Conservation (phyloP, 2,888 invertebrate genomes). For the Melanotus villosus region DNA sequence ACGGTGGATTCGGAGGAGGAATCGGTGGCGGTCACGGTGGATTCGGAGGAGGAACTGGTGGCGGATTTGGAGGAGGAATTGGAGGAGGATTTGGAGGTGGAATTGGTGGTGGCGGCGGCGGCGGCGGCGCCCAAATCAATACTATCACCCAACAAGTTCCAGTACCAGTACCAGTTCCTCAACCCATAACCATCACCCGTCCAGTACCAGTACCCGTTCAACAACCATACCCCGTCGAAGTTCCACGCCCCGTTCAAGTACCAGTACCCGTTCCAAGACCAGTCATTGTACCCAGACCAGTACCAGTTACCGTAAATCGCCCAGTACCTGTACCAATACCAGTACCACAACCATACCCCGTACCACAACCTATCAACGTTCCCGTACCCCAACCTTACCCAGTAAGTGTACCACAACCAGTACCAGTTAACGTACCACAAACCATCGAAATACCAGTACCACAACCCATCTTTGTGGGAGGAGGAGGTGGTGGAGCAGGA, state of each 20-base stretch:
- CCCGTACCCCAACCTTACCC: conserved; percentile 40
- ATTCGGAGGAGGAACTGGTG: conserved; percentile 30
- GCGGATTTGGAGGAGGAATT: conserved; percentile 17
- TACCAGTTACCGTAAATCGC: conserved; percentile 59
- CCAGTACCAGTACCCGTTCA: conserved; percentile 54
- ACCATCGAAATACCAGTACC: conserved; percentile 65
- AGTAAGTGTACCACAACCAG: conserved; percentile 52
- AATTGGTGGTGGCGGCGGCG: conserved; percentile 38
- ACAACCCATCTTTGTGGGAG: conserved; percentile 43
- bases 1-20: conserved; percentile 19
- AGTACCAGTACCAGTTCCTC: conserved; percentile 52
- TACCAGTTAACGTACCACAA: conserved; percentile 60
- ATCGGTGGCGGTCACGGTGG: conserved; percentile 8
- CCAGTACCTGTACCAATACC: conserved; percentile 54
- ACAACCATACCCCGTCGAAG: conserved; percentile 52
- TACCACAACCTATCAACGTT: conserved; percentile 55
- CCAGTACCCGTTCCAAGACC: conserved; percentile 58
- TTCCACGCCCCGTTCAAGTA: conserved; percentile 60
- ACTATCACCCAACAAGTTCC: conserved; percentile 60
- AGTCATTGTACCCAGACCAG: conserved; percentile 52
- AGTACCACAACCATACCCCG: conserved; percentile 53
- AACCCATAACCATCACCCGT: conserved; percentile 40
- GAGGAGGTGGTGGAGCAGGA: conserved; percentile 12
- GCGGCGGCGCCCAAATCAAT: conserved; percentile 62
- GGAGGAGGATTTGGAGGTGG: conserved; percentile 39